Evolutionary conservation across 30 jellyfish, hydroid and myxozoan genomes (phyloP), one percentile per base, ranked within the genome.

Genomic region (Rhopilema esculentum): DNA sequence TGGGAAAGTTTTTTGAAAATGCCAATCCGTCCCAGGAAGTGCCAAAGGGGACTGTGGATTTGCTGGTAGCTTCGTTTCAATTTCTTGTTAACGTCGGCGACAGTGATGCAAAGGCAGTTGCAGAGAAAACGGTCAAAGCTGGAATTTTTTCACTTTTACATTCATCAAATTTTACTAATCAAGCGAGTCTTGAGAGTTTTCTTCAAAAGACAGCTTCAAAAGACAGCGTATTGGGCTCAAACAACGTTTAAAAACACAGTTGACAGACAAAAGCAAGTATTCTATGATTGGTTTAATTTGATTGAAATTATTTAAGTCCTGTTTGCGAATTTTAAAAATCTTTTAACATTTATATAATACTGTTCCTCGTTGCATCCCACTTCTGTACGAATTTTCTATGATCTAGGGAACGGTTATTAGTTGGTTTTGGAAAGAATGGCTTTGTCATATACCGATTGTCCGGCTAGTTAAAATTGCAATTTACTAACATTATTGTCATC

Each of bases 201-300:
- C 31, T 84, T 69, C 92, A 84, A 32, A 84, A 76, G 33, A 69
- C 74, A 20, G 92, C 81, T 84, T 69, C 92, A 84, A 32, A 84
- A 76, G 33, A 69, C 74, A 20, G 92, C 81, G 20, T 72, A 29
- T 27, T 84, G 92, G 92, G 61, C 32, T 33, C 83, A 84, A 79
- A 84, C 15, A 22, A 26, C 83, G 33, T 52, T 66, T 23, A 23
- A 20, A 0, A 48, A 52, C 25, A 62, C 70, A 51, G 27, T 49
- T 12, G 77, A 72, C 40, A 19, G 20, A 25, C 53, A 53, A 16
- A 77, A 49, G 92, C 69, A 51, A 64, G 75, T 77, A 8, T 12
- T 40, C 57, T 40, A 40, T 2, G 57, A 6, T 40, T 40, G 9
- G 9, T 40, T n/a, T n/a, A n/a, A n/a, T n/a, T n/a, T n/a, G n/a